Conservation (phyloP, 53 echinoderm and acorn worm species). For the Holothuria scabra region DNA sequence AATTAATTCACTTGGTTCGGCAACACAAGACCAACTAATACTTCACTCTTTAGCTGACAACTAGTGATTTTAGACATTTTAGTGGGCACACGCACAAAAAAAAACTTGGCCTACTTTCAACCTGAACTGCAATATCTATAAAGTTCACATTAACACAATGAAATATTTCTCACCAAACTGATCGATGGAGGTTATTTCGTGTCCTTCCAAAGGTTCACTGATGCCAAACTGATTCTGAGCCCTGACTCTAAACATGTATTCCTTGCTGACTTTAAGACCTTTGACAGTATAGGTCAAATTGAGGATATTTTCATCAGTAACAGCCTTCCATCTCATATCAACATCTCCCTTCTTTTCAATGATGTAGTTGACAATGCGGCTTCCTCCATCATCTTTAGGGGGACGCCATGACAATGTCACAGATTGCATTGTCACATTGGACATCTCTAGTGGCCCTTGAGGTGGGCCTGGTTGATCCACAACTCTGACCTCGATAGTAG, state of each 20-base stretch:
- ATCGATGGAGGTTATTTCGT: constrained; percentile 88
- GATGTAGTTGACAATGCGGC: constrained; percentile 88
- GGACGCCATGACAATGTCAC: constrained; percentile 95
- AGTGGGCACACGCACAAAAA: no score
- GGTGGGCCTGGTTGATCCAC: constrained; percentile 87
- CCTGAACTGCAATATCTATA: no score
- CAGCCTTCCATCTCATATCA: constrained; percentile 88
- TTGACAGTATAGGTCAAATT: constrained; percentile 84
- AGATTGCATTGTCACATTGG: constrained; percentile 80
- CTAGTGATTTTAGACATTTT: no score
- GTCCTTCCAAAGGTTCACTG: constrained; percentile 93
- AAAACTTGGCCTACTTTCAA: no score
- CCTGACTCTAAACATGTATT: constrained; percentile 87
- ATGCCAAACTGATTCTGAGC: constrained; percentile 94
- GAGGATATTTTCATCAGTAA: constrained; percentile 82
- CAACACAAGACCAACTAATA: no score
- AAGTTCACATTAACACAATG: no score
- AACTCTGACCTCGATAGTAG: constrained; percentile 74
- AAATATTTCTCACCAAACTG: constrained; percentile 62
- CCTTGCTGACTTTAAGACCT: constrained; percentile 89
- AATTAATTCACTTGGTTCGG: no score
- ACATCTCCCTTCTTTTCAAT: constrained; percentile 92
- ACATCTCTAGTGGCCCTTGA: constrained; percentile 87
- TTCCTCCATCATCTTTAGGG: constrained; percentile 93
- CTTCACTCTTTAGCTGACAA: no score